Base-by-base conservation (phyloP, 1,140 invertebrate genomes). In the Hyposmocoma kahamanoa region DNA sequence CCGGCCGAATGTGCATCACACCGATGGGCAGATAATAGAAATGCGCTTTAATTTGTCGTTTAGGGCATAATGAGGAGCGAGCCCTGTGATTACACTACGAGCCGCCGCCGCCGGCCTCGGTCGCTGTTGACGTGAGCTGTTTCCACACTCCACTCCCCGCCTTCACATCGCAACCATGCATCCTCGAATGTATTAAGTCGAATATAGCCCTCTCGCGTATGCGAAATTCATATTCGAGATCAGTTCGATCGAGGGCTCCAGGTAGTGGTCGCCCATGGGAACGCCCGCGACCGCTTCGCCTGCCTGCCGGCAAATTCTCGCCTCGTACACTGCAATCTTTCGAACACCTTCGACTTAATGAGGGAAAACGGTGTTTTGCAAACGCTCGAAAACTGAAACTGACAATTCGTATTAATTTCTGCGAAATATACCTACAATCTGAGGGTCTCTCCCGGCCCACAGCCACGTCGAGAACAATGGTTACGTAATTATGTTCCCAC, bases 11-110 rank as follows among this genome's bases (percentile, higher is more conserved):
- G 53, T 53, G 58, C 64, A 70, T 70, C 65, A 62, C 62, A 61
- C 59, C 69, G 75, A 78, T 71, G 78, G 70, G 32, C 68, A 72
- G 78, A 82, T 84, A 82, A 84, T 84, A 84, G 81, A 82, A 84
- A 79, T 74, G 77, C 81, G 77, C 70, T 81, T 84, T 84, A 84
- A 84, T 84, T 84, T 84, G 78, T 82, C 81, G 78, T 84, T 84
- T 84, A 84, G 74, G 71, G 75, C 73, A 82, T 84, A 84, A 84
- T 84, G 76, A 84, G 78, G 56, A 52, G 61, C 59, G 64, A 36
- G 76, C 64, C 72, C 78, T 84, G 78, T 84, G 77, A 84, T 84
- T 82, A 84, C 73, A 34, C 28, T 28, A 63, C 54, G 62, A 55
- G 59, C 67, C 73, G 70, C 62, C 67, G 75, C 76, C 73, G 73